Base-by-base conservation (phyloP, 1,140 invertebrate genomes). In the Drosophila elegans region DNA sequence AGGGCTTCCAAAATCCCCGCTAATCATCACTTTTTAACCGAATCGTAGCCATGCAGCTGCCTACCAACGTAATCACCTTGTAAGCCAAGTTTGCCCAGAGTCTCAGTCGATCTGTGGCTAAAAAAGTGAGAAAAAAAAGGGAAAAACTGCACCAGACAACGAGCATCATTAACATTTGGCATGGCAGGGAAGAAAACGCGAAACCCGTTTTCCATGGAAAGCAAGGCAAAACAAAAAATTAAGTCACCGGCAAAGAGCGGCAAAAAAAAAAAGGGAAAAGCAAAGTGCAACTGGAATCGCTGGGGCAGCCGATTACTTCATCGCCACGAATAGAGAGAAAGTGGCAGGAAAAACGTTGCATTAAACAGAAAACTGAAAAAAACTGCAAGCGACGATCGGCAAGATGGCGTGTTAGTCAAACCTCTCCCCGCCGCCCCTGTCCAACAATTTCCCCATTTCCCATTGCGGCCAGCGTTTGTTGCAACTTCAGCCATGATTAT, bases 401-500 rank as follows among this genome's bases (percentile, higher is more conserved):
- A 66, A 74, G 80, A 83, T 82, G 75, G 79, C 80, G 80, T 83
- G 79, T 82, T 80, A 71, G 74, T 62, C 74, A 60, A 39, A 52
- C 51, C 32, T 32, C 6, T 38, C 44, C 25, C 60, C 41, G 13
- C 13, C 1, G 3, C 32, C 41, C 5, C 32, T 25, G 5, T 42
- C 49, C 82, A 82, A 71, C 67, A 56, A 71, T 86, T 86, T 86
- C 79, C 78, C 79, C 82, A 86, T 86, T 86, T 86, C 79, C 83
- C 82, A 88, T 88, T 83, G 82, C 82, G 74, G 74, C 74, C 66
- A 68, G 41, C 57, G 75, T 41, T 80, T 82, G 80, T 86, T 86
- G 83, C 84, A 88, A 88, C 84, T 89, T 77, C 84, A 89, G 80
- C 84, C 84, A 84, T 89, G 84, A 89, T 89, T 89, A 89, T 89